Percentiles rank a stretch among this genome's conserved stretches.
These are phyloP conservation scores for Hirtodrosophila alboralis DNA, from an alignment of 2,888 invertebrate species.

Conservation along the genomic window DNA sequence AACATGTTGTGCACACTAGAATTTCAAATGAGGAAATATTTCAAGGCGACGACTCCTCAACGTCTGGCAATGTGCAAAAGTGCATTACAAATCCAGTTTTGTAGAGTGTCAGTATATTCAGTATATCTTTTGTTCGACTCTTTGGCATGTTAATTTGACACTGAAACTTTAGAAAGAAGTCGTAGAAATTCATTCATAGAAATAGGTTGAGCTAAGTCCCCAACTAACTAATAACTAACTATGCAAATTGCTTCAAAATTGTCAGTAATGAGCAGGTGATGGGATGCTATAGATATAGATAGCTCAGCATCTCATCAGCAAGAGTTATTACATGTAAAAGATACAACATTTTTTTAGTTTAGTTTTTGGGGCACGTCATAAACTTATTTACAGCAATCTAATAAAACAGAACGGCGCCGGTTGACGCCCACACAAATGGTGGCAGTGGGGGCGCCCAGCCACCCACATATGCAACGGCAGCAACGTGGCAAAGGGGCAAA, in stretches of 20 bases:
- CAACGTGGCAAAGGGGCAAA: slow-evolving; percentile 34
- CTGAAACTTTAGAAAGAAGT: slow-evolving; percentile 48
- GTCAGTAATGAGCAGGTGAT: slow-evolving; percentile 25
- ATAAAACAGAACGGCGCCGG: slow-evolving; percentile 74
- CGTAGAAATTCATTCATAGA: slow-evolving; percentile 65
- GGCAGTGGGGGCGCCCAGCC: background rate
- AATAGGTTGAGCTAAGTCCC: slow-evolving; percentile 1
- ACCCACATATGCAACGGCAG: slow-evolving; percentile 13
- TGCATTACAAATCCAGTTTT: slow-evolving; percentile 43
- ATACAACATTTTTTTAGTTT: slow-evolving; percentile 6
- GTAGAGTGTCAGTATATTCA: no score
- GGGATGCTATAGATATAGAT: slow-evolving; percentile 5
- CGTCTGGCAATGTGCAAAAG: slow-evolving; percentile 47
- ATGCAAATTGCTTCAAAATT: slow-evolving; percentile 34
- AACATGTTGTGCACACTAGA: slow-evolving; percentile 27
- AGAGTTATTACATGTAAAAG: slow-evolving; percentile 22
- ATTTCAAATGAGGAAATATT: slow-evolving; percentile 65
- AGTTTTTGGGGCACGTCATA: slow-evolving; percentile 64
- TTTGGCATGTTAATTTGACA: slow-evolving; percentile 52
- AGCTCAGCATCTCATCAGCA: slow-evolving; percentile 30
- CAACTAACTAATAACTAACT: slow-evolving; percentile 9
- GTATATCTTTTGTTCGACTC: slow-evolving; percentile 27
- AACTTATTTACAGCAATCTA: slow-evolving; percentile 78
- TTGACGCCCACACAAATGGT: slow-evolving; percentile 52
- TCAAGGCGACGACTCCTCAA: slow-evolving; percentile 42